These are phyloP conservation scores for Xiphophorus maculatus DNA, from an alignment of 2,113 vertebrate genomes.

Conservation along the genomic window DNA sequence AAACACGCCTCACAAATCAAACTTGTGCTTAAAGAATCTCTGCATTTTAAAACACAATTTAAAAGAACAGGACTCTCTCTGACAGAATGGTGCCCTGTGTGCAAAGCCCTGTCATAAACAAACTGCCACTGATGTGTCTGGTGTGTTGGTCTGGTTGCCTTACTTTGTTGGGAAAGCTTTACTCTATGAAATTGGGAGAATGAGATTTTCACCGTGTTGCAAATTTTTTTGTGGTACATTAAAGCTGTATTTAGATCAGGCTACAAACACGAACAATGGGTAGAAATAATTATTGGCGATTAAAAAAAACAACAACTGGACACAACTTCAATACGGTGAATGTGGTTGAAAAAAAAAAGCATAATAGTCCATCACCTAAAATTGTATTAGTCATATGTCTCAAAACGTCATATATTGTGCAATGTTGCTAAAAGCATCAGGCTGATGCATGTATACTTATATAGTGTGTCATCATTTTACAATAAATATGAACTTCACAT, in stretches of 20 bases:
- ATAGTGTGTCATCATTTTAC: constrained; percentile 28
- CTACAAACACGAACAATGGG: background rate
- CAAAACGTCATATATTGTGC: background rate
- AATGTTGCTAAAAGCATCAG: background rate
- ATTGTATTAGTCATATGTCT: too few relatives aligned
- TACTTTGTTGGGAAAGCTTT: background rate
- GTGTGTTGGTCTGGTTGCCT: background rate
- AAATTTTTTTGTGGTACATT: background rate
- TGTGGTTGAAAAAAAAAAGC: background rate
- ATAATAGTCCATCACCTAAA: background rate
- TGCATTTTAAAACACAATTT: too few relatives aligned
- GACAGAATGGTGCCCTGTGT: background rate
- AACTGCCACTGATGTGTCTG: background rate
- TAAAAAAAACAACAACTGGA: background rate
- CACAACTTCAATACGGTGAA: background rate
- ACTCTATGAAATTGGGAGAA: background rate
- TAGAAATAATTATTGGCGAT: background rate
- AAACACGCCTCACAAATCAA: too few relatives aligned
- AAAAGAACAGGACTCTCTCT: too few relatives aligned
- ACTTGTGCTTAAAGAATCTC: background rate
- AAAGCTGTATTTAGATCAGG: background rate
- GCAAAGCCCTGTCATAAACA: background rate
- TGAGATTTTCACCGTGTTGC: background rate
- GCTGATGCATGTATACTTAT: constrained; percentile 7
- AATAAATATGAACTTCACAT: constrained; percentile 12